Base-by-base conservation (phyloP, 2,888 invertebrate genomes). In the Euplexia lucipara region DNA sequence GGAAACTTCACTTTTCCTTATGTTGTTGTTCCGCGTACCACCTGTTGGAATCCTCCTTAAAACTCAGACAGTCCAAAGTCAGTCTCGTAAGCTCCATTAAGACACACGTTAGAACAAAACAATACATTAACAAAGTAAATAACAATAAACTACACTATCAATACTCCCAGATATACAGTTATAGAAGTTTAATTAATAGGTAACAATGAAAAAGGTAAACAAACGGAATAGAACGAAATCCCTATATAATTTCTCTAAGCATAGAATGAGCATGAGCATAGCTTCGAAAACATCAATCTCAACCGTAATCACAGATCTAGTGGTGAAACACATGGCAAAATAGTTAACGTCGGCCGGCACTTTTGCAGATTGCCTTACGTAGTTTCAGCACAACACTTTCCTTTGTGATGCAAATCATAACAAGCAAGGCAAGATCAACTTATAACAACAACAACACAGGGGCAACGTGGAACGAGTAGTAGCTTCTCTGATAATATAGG, bases 331-430 rank as follows among this genome's bases (percentile, higher is more conserved):
- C 39, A 56, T 51, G 39, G 18, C 49, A 58, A 58, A 71, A 60
- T 51, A 51, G 45, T 35, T 63, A 70, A 70, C 67, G 54, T 64
- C 35, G n/a, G 18, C 20, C 30, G 45, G 16, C 41, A 42, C 35
- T 49, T 47, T n/a, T 8, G 22, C 30, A 53, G 22, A 75, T 71
- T 67, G 51, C 64, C 16, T 61, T 47, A 64, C 44, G 59, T 32
- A 54, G 47, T 42, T 47, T 53, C 37, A 37, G 60, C 42, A 22
- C 44, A 52, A 69, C 54, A 68, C 56, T 75, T 70, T 75, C 58
- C 59, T 72, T 22, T 42, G 44, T 70, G 60, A 66, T 47, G 66
- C 68, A 82, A 79, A 74, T 44, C 48, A 70, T 58, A 77, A 64
- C 66, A 75, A 69, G 61, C 60, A 48, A 56, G 35, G 22, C 41